A percentile compares a stretch with the other conserved stretches of the same genome.
These are phyloP conservation scores for Sebastes paucispinis DNA, from an alignment of 2,797 vertebrate species.

Conservation along the genomic window DNA sequence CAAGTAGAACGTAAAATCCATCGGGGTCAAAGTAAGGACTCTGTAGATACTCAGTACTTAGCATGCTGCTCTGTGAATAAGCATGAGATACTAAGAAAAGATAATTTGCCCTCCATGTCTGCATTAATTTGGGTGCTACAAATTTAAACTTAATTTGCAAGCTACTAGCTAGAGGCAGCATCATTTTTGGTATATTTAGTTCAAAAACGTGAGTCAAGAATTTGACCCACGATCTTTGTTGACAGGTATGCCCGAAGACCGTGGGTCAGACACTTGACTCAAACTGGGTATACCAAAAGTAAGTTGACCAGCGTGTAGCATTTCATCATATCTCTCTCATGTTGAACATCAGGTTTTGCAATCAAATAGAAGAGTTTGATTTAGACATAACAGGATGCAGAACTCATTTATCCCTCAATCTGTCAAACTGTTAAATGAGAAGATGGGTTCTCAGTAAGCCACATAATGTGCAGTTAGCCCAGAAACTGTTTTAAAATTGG, in stretches of 20 bases:
- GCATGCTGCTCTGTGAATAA: neutral
- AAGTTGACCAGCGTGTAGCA: neutral
- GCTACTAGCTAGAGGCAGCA: neutral
- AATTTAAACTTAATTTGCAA: neutral
- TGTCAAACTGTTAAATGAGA: neutral
- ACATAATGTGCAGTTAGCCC: neutral
- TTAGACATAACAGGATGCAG: neutral
- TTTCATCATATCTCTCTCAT: neutral
- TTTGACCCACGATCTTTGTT: neutral
- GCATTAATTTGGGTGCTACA: neutral
- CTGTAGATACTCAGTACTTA: neutral
- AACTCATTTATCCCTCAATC: neutral
- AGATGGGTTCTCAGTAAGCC: neutral
- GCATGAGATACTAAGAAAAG: conserved; percentile 7
- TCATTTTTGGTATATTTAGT: neutral
- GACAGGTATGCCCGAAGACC: neutral
- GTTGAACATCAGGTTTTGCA: neutral
- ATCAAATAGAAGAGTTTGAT: neutral
- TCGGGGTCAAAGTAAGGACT: neutral
- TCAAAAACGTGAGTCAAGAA: neutral
- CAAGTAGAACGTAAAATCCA: neutral
- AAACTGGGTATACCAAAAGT: neutral
- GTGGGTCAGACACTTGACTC: neutral
- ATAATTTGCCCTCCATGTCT: neutral
- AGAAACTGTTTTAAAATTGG: neutral